A percentile compares a stretch with the other conserved stretches of the same genome.
Evolutionary conservation across 1,140 invertebrate genomes (phyloP).

Genomic region (Lepidurus apus): DNA sequence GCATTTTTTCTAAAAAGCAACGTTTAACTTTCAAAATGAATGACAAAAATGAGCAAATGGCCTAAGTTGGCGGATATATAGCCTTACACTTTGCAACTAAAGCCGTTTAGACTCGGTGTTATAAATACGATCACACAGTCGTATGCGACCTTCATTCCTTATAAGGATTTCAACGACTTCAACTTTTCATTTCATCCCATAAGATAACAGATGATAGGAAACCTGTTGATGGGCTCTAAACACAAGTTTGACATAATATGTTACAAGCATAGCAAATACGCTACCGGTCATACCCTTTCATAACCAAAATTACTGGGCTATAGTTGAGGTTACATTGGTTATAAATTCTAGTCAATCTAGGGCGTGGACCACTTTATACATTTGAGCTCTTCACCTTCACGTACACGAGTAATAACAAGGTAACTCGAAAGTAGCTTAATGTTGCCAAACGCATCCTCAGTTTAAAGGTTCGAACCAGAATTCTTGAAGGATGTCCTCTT

Average conservation of each 20-base stretch:
- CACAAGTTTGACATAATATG: neutral
- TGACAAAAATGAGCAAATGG: too few species aligned
- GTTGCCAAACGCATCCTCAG: conserved; percentile 4
- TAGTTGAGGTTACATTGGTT: neutral
- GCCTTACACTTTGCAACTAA: too few species aligned
- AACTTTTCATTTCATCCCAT: neutral
- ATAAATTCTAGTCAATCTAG: neutral
- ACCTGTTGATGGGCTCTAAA: too few species aligned
- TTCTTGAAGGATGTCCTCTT: conserved; percentile 21
- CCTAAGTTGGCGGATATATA: too few species aligned
- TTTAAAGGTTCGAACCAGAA: neutral
- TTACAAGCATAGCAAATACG: neutral
- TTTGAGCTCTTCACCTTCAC: neutral
- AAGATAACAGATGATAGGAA: neutral
- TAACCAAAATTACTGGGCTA: neutral
- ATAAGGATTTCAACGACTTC: neutral
- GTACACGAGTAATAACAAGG: neutral
- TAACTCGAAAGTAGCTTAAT: neutral
- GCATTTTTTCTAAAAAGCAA: too few species aligned
- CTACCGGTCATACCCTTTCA: neutral
- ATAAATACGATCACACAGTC: neutral
- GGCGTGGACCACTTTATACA: conserved; percentile 8
- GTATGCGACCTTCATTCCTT: neutral
- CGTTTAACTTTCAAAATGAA: too few species aligned
- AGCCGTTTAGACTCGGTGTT: too few species aligned